Evolutionary conservation across 2,113 vertebrate genomes (phyloP).

Genomic region (Syrrhaptes paradoxus): DNA sequence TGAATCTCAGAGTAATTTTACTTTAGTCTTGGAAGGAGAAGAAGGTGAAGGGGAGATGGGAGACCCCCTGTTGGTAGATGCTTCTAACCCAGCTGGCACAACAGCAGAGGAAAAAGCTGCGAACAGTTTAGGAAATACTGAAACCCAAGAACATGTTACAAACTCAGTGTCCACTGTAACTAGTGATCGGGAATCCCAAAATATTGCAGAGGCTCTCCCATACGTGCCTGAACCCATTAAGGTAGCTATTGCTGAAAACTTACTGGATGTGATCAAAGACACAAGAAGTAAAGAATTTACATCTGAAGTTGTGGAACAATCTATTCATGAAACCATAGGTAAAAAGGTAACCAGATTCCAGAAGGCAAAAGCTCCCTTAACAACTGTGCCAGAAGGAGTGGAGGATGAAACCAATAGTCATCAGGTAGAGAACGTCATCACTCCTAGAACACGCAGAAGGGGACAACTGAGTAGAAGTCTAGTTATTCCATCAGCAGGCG

Average conservation of each 20-base stretch:
- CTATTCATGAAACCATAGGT: slow-evolving; percentile 59
- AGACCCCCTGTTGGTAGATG: background rate
- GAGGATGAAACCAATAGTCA: background rate
- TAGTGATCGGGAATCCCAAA: slow-evolving; percentile 66
- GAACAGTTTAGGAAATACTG: background rate
- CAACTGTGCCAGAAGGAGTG: slow-evolving; percentile 38
- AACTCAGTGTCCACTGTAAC: slow-evolving; percentile 53
- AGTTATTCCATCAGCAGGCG: background rate
- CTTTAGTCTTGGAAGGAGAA: slow-evolving; percentile 89
- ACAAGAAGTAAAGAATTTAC: slow-evolving; percentile 77
- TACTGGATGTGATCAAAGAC: slow-evolving; percentile 76
- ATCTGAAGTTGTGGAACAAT: slow-evolving; percentile 63
- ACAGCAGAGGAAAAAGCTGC: background rate
- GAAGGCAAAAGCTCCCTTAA: slow-evolving; percentile 8
- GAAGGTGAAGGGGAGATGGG: slow-evolving; percentile 73
- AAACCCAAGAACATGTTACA: slow-evolving; percentile 20
- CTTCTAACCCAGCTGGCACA: background rate
- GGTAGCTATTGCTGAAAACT: slow-evolving; percentile 75
- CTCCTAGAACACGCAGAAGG: slow-evolving; percentile 57
- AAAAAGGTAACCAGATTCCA: slow-evolving; percentile 48
- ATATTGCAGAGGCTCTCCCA: slow-evolving; percentile 64
- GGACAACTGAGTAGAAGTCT: background rate
- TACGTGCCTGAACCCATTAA: slow-evolving; percentile 79
- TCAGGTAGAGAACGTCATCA: background rate
- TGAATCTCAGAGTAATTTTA: slow-evolving; percentile 79